Percentiles rank a stretch among this genome's conserved stretches.
Conservation (phyloP, 2,888 invertebrate genomes). For the Nymphalis c-album region DNA sequence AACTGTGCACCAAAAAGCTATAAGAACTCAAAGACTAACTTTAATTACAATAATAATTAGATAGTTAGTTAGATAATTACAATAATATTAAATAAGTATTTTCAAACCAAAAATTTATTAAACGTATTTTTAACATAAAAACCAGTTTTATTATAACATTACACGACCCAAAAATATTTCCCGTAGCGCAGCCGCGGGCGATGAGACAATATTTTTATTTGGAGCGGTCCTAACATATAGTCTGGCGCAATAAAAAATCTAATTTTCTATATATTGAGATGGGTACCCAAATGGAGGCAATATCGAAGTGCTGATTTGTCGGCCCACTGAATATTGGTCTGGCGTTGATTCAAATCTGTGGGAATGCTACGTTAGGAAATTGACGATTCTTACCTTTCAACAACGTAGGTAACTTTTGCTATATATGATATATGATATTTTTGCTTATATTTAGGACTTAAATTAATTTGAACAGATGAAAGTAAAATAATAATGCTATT, state of each 20-base stretch:
- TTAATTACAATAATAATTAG: background rate
- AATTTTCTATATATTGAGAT: conserved; percentile 73
- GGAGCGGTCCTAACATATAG: conserved; percentile 31
- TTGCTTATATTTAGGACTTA: too few relatives aligned
- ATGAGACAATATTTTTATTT: conserved; percentile 32
- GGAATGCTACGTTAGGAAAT: conserved; percentile 56
- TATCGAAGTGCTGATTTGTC: conserved; percentile 80
- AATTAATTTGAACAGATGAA: too few relatives aligned
- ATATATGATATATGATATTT: background rate
- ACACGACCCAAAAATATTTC: conserved; percentile 10
- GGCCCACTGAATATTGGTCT: conserved; percentile 76
- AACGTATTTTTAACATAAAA: background rate
- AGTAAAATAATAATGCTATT: too few relatives aligned
- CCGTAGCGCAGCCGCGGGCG: conserved; percentile 15
- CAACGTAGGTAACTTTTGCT: conserved; percentile 25
- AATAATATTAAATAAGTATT: background rate
- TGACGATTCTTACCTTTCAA: conserved; percentile 54
- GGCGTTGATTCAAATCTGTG: conserved; percentile 75
- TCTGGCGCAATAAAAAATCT: conserved; percentile 65
- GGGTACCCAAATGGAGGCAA: conserved; percentile 77
- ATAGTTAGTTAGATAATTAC: too few relatives aligned
- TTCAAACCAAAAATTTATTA: background rate
- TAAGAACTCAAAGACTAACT: too few relatives aligned
- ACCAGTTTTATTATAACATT: background rate
- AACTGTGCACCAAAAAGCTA: too few relatives aligned